Conservation (phyloP, 2,797 vertebrate species). For the Melanotaenia parkinsoni region DNA sequence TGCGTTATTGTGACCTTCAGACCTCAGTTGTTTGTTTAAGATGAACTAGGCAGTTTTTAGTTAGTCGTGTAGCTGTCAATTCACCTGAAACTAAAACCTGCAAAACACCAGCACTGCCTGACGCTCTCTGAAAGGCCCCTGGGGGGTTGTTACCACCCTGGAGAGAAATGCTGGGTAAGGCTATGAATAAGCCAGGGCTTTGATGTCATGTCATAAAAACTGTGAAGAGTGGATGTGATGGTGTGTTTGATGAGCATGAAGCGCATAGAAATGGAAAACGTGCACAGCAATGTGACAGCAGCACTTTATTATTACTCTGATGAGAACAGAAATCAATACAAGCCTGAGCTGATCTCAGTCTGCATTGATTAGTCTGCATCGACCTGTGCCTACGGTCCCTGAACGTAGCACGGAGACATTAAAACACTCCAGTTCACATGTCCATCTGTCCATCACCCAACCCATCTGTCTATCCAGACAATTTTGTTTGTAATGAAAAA, state of each 20-base stretch:
- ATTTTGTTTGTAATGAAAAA: neutral
- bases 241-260: conserved; percentile 18
- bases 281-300: conserved; percentile 20
- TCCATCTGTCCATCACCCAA: neutral
- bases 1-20: too few relatives aligned
- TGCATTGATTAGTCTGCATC: conserved; percentile 13
- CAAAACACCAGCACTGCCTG: neutral
- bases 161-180: too few relatives aligned
- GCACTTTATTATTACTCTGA: conserved; percentile 32
- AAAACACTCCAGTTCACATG: neutral
- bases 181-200: neutral
- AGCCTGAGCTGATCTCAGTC: conserved; percentile 35
- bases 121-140: neutral
- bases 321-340: conserved; percentile 46
- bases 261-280: conserved; percentile 17
- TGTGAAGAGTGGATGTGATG: neutral
- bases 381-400: neutral
- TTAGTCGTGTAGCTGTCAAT: too few relatives aligned
- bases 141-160: neutral
- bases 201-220: neutral
- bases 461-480: neutral
- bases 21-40: too few relatives aligned
- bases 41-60: too few relatives aligned
- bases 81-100: neutral
- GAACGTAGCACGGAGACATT: conserved; percentile 20